Percentiles rank a stretch among this genome's conserved stretches.
phyloP scores from a whole-genome alignment of 2,888 invertebrate species.

The Hirtodrosophila cameraria region DNA sequence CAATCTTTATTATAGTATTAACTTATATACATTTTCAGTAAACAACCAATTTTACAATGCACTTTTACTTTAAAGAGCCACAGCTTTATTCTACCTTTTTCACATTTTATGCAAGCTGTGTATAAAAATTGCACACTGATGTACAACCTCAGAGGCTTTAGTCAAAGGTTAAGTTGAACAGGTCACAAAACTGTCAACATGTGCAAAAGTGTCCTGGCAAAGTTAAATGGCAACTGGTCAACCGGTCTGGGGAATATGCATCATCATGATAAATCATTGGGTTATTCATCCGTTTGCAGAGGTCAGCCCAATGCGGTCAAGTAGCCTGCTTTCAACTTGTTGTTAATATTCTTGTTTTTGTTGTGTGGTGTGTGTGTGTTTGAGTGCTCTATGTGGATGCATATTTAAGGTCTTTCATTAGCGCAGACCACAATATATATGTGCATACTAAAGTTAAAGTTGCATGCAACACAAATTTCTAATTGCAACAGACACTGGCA shows the following conservation, averaged over 20 bases:
- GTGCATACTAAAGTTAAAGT: conserved; percentile 23
- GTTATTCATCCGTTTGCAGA: conserved; percentile 21
- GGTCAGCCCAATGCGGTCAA: conserved; percentile 35
- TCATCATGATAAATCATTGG: conserved; percentile 51
- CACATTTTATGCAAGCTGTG: background rate
- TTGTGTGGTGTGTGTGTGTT: background rate
- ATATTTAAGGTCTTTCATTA: conserved; percentile 46
- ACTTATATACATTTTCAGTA: no score
- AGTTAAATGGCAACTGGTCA: conserved; percentile 35
- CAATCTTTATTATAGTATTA: no score
- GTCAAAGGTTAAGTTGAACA: conserved; percentile 43
- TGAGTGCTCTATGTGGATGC: conserved; percentile 8
- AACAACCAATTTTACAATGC: no score
- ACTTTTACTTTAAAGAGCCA: background rate
- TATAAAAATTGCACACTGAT: conserved; percentile 15
- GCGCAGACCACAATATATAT: conserved; percentile 19
- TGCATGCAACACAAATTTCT: background rate
- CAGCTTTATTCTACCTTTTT: background rate
- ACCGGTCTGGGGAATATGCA: conserved; percentile 28
- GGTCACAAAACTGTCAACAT: conserved; percentile 52
- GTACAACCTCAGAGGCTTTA: conserved; percentile 3
- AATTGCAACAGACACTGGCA: conserved; percentile 12
- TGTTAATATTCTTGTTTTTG: background rate
- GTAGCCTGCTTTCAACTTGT: conserved; percentile 13
- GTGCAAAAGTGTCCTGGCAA: conserved; percentile 22